Percentiles rank a stretch among this genome's conserved stretches.
Evolutionary conservation across 2,797 vertebrate species (phyloP).

Genomic region (Typhlichthys eigenmanni): DNA sequence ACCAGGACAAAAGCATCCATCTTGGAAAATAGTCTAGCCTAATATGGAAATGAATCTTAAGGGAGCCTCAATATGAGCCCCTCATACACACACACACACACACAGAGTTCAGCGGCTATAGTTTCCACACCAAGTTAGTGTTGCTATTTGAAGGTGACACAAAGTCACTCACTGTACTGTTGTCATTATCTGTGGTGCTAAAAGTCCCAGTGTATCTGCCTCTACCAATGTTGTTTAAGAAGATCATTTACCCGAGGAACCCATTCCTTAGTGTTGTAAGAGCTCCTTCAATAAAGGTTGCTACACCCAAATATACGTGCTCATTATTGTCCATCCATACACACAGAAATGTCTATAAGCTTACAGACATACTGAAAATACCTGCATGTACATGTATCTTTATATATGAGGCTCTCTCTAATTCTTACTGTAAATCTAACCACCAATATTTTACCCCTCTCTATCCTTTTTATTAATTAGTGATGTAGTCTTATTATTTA

Average conservation of each 20-base stretch:
- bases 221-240: constrained; percentile 52
- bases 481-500: too few relatives aligned
- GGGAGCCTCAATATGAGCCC: constrained; percentile 1
- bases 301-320: constrained; percentile 58
- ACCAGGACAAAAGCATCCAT: too few relatives aligned
- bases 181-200: constrained; percentile 73
- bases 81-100: constrained; percentile 20
- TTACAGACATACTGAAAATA: too few relatives aligned
- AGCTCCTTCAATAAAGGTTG: constrained; percentile 79
- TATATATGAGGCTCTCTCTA: too few relatives aligned
- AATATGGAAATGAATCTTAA: constrained; percentile 27
- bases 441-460: too few relatives aligned
- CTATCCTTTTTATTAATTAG: too few relatives aligned
- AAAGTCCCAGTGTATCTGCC: constrained; percentile 57
- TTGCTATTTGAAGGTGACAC: constrained; percentile 19
- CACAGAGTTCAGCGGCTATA: constrained; percentile 10
- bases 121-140: constrained; percentile 13
- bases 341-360: too few relatives aligned
- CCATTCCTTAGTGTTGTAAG: constrained; percentile 52
- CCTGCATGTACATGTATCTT: too few relatives aligned
- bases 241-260: constrained; percentile 52
- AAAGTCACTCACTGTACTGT: constrained; percentile 35
- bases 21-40: constrained; percentile 11
- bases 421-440: too few relatives aligned
- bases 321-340: constrained; percentile 25